Percentiles rank a stretch among this genome's conserved stretches.
These are phyloP conservation scores for Pygoscelis adeliae DNA, from an alignment of 2,113 vertebrate species.

Conservation along the genomic window DNA sequence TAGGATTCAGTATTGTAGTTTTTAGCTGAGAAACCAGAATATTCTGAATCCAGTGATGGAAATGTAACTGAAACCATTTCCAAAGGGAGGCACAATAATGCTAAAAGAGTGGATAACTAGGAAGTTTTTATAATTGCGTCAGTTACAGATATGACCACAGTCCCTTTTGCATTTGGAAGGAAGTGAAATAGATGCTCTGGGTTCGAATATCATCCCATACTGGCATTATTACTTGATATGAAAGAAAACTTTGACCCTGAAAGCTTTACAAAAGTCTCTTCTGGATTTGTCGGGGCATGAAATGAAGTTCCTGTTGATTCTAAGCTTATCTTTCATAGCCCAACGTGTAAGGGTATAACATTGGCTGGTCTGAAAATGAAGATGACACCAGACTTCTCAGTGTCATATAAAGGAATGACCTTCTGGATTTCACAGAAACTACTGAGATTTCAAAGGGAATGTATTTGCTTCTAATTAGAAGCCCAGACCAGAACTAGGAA, in stretches of 20 bases:
- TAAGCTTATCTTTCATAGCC: neutral
- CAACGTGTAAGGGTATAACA: accelerated
- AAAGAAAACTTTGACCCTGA: neutral
- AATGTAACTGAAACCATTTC: neutral
- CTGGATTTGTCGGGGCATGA: neutral
- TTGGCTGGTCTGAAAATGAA: neutral
- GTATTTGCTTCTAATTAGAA: neutral
- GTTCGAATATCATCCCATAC: neutral
- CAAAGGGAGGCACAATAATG: neutral
- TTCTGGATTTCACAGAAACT: neutral
- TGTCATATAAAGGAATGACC: neutral
- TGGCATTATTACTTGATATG: neutral
- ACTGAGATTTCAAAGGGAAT: neutral
- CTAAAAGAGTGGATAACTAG: neutral
- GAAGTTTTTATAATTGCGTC: neutral
- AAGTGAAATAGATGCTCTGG: neutral
- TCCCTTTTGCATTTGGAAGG: neutral
- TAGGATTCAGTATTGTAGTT: neutral
- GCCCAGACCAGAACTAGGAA: neutral
- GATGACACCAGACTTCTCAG: neutral
- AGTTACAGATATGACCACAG: neutral
- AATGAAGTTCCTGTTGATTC: neutral
- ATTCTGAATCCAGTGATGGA: neutral
- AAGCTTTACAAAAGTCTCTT: neutral
- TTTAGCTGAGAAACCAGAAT: neutral